Evolutionary conservation across 1,140 invertebrate species (phyloP), one percentile per base, ranked within the genome.

Genomic region (Megalonaias nervosa): DNA sequence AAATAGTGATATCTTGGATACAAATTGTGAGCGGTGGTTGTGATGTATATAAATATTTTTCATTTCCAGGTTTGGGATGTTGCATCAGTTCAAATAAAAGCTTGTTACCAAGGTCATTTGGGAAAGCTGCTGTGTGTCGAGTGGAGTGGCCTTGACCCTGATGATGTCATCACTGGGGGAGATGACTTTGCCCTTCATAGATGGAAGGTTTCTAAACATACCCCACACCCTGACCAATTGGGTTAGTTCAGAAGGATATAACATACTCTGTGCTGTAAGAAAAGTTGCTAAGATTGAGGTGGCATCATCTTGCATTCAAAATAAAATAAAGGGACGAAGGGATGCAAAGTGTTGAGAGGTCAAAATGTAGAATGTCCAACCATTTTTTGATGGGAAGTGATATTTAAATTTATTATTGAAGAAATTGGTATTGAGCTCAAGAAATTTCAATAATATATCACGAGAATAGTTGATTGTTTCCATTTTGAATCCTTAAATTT

Each of bases 41-140:
- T 9, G 6, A n/a, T 14, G 17, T 19, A 61, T 62, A n/a, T 62
- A 62, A 62, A 62, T 62, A 23, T 48, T 48, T 48, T 48, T 65
- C 21, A 19, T 78, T 73, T 78, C 31, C 59, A 95, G 94, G 92
- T 96, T 21, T 96, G 95, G 94, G 93, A 95, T 87, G 92, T 94
- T 12, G 87, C 92, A 62, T 91, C 89, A 17, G 91, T 92, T 81
- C 90, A 91, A 75, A 85, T 93, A 23, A 75, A 95, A 38, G 92
- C 91, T 31, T 93, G 92, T 59, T 94, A 92, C 82, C 82, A 84
- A 60, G 91, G 90, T 61, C 93, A 94, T 76, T 82, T 84, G 75
- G 87, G 88, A 60, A 88, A 92, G 38, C 86, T 94, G 13, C 85
- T 92, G 56, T 92, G 92, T 77, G 93, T 93, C 26, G 88, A 93